A percentile compares a stretch with the other conserved stretches of the same genome.
Evolutionary conservation across 2,797 vertebrate species (phyloP).

Genomic region (Aulostomus chinensis): DNA sequence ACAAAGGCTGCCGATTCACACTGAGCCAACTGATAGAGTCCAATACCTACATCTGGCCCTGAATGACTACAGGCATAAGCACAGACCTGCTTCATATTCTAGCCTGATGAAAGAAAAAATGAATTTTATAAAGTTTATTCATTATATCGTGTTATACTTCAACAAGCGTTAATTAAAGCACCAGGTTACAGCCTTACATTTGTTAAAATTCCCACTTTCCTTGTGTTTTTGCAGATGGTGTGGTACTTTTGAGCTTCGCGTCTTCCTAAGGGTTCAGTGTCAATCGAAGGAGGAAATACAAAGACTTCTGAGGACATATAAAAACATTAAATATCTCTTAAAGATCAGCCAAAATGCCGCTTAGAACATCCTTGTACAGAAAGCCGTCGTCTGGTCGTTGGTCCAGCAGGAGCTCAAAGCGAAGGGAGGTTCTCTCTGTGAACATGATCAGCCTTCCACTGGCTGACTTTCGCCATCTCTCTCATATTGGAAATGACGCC

Average conservation of each 20-base stretch:
- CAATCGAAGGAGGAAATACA: neutral
- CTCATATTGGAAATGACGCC: conserved; percentile 75
- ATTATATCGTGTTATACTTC: too few relatives aligned
- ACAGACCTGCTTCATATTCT: conserved; percentile 17
- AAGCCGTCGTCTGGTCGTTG: conserved; percentile 69
- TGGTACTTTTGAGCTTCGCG: conserved; percentile 16
- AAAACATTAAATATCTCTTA: conserved; percentile 5
- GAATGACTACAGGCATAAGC: conserved; percentile 22
- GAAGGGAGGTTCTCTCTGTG: conserved; percentile 75
- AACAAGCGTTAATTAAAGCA: too few relatives aligned
- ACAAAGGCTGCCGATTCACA: conserved; percentile 42
- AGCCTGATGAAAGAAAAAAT: conserved; percentile 4
- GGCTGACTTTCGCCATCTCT: conserved; percentile 81
- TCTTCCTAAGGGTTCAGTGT: conserved; percentile 17
- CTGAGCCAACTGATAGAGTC: conserved; percentile 19
- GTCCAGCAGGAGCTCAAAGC: conserved; percentile 76
- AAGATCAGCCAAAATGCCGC: conserved; percentile 69
- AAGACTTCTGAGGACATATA: conserved; percentile 10
- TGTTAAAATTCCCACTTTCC: conserved; percentile 20
- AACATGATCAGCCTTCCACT: conserved; percentile 88
- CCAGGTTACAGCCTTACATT: conserved; percentile 6
- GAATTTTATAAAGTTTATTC: too few relatives aligned
- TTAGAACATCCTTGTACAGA: conserved; percentile 64
- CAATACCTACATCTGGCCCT: conserved; percentile 50
- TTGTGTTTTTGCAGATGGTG: conserved; percentile 44